A percentile compares a stretch with the other conserved stretches of the same genome.
Evolutionary conservation across 2,113 vertebrate genomes (phyloP).

Genomic region (Oreochromis aureus): DNA sequence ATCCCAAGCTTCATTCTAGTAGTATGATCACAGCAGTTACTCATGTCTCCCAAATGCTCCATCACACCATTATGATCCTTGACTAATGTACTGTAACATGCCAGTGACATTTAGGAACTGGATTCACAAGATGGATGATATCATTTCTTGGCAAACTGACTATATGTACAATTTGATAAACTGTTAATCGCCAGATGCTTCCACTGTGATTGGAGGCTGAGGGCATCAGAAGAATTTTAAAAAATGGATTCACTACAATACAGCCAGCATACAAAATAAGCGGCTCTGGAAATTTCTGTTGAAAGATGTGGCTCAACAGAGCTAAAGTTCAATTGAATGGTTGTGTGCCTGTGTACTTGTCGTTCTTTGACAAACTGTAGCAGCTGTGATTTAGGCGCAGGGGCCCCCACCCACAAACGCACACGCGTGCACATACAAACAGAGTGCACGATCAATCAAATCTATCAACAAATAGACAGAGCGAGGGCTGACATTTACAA

Average conservation of each 20-base stretch:
- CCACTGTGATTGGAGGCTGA: not conserved
- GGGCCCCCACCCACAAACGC: not conserved
- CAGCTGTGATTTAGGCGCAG: not conserved
- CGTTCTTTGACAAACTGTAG: not conserved
- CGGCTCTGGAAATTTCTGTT: not conserved
- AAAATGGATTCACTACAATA: not conserved
- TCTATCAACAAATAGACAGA: constrained; percentile 52
- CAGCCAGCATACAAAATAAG: not conserved
- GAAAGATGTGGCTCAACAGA: not conserved
- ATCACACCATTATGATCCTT: not conserved
- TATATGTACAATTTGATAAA: not conserved
- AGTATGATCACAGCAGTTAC: not conserved
- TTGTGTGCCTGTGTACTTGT: not conserved
- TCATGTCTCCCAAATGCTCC: not conserved
- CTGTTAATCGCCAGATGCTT: not conserved
- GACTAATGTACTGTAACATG: not conserved
- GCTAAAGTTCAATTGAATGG: not conserved
- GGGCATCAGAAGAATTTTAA: not conserved
- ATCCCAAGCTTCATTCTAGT: not conserved
- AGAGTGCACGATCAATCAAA: constrained; percentile 42
- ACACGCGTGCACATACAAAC: not conserved
- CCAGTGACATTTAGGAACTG: not conserved
- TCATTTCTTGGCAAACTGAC: not conserved
- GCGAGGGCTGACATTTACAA: constrained; percentile 56
- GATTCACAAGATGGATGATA: not conserved